Evolutionary conservation across 1,140 invertebrate genomes (phyloP).

Genomic region (Bacillus rossius): DNA sequence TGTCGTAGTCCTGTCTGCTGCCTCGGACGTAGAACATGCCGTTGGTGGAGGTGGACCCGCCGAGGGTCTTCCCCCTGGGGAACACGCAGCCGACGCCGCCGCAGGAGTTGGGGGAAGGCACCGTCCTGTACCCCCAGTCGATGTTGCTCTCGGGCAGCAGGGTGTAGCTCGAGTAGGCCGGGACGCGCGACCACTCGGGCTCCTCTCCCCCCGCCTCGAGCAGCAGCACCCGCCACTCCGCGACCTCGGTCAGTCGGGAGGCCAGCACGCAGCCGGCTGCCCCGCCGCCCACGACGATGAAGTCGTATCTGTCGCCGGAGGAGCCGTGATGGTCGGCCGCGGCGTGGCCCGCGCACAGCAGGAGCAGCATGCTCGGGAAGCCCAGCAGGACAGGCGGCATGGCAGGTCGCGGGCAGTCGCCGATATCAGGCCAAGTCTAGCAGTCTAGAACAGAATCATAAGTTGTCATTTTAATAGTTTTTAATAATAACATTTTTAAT

Average conservation of each 20-base stretch:
- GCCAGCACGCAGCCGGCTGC: background rate
- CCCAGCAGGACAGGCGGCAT: no score
- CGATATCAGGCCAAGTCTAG: no score
- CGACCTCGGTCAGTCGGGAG: constrained; percentile 32
- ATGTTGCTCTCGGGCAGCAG: background rate
- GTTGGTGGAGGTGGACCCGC: constrained; percentile 57
- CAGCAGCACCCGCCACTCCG: constrained; percentile 39
- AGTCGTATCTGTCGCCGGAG: no score
- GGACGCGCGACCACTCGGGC: background rate
- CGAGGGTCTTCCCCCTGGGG: constrained; percentile 44
- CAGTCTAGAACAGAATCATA: no score
- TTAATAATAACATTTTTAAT: no score
- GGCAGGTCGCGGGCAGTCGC: no score
- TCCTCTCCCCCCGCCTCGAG: constrained; percentile 44
- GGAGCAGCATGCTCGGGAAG: no score
- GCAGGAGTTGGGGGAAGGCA: background rate
- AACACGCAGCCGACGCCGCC: constrained; percentile 34
- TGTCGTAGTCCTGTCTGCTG: constrained; percentile 62
- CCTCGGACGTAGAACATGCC: constrained; percentile 61
- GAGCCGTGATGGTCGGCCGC: no score
- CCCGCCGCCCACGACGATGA: background rate
- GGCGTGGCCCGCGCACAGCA: no score
- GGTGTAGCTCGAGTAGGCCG: background rate
- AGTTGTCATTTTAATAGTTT: no score
- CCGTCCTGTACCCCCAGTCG: background rate